Base-by-base conservation (phyloP, 2,113 vertebrate species). In the Candoia aspera region DNA sequence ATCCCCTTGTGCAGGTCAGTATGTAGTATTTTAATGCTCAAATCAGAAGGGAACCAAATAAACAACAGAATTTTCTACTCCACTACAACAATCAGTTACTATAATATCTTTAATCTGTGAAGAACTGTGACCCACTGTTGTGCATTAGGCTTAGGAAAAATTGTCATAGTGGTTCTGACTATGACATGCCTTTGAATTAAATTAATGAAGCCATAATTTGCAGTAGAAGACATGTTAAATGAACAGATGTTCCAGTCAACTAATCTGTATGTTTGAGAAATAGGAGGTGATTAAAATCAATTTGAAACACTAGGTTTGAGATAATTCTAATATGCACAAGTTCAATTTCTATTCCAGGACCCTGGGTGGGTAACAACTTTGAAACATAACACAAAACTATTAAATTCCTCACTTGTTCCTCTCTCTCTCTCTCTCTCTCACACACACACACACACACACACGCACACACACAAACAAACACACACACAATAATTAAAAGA, bases 261-360 rank as follows among this genome's bases (percentile, higher is more conserved):
- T 0, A 0, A 37, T 59, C 24, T 83, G 33, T 8, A n/a, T 85
- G 92, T n/a, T 88, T 46, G 87, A 91, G 88, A 93, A 87, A 53
- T 42, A 13, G 88, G 1, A 2, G 79, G 84, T 21, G 88, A 33
- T 64, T 68, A 90, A 85, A 92, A 84, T 33, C 1, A 64, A 42
- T 91, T 93, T 62, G 91, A 90, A 87, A 57, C 90, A 91, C 55
- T 90, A 92, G 84, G 24, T 64, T 83, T 23, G 60, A 92, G 58
- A 26, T 91, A 9, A 83, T 89, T 84, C n/a, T 62, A 57, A 33
- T 93, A 93, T 84, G 94, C 91, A 84, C 88, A 88, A 92, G 73
- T 90, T 58, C 64, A 54, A 55, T 79, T 57, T 90, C 89, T 79
- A 73, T 79, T 90, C 21, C 53, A 83, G 73, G 17, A 53, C 49